A percentile compares a stretch with the other conserved stretches of the same genome.
Conservation (phyloP, 2,797 vertebrate genomes). For the Parotocinclus haroldoi region DNA sequence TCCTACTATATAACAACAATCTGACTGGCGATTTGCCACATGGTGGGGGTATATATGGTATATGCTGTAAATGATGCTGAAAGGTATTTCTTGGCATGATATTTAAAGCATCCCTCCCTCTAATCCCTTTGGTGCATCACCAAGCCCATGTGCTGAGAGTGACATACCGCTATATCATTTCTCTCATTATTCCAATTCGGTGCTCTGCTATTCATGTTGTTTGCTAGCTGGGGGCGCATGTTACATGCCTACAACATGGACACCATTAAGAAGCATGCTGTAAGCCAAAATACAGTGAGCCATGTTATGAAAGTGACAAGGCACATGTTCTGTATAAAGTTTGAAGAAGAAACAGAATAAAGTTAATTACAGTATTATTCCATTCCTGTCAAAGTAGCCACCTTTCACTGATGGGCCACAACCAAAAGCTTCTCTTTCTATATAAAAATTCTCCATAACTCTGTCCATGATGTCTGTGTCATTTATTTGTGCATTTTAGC, state of each 20-base stretch:
- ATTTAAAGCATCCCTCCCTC: conserved; percentile 22
- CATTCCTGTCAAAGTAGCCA: too few species aligned
- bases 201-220: conserved; percentile 40
- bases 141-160: conserved; percentile 25
- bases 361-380: too few species aligned
- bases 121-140: conserved; percentile 21
- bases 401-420: too few species aligned
- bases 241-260: conserved; percentile 37
- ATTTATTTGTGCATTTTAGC: too few species aligned
- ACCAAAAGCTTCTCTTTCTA: too few species aligned
- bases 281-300: conserved; percentile 18
- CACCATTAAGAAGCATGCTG: conserved; percentile 18
- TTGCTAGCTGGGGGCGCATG: conserved; percentile 33
- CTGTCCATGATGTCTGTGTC: too few species aligned
- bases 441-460: too few species aligned
- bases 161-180: conserved; percentile 31
- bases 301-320: conserved; percentile 8
- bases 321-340: not conserved
- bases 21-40: too few species aligned
- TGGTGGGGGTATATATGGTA: too few species aligned
- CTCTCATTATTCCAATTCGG: conserved; percentile 43
- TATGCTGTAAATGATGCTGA: not conserved
- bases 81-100: conserved; percentile 27
- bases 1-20: too few species aligned
- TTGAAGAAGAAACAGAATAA: too few species aligned